These are phyloP conservation scores for Lepidocolaptes lacrymiger DNA, from an alignment of 2,797 vertebrate species.

Conservation along the genomic window DNA sequence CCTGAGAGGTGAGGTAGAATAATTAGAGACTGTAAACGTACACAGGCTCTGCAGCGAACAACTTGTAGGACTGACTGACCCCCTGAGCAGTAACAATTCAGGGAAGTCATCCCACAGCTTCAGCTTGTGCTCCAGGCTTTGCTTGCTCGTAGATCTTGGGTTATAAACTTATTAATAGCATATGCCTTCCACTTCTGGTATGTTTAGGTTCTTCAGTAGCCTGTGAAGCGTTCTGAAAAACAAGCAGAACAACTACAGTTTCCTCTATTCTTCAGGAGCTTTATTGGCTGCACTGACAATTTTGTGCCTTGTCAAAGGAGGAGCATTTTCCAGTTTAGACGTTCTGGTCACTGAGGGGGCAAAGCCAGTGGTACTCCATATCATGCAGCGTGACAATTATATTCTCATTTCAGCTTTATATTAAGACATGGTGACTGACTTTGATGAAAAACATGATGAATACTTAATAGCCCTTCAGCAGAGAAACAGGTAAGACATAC, in stretches of 20 bases:
- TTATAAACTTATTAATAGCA: background rate
- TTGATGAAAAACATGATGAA: conserved; percentile 91
- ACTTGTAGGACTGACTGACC: background rate
- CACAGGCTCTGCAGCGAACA: background rate
- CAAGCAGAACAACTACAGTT: background rate
- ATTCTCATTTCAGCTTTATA: conserved; percentile 68
- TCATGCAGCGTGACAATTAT: background rate
- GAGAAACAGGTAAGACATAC: conserved; percentile 90
- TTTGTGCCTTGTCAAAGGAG: background rate
- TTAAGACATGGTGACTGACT: conserved; percentile 82
- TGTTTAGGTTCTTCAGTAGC: background rate
- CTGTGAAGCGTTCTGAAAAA: background rate
- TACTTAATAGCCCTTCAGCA: conserved; percentile 94
- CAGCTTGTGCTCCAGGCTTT: background rate
- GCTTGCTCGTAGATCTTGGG: background rate
- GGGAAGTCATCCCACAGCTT: background rate
- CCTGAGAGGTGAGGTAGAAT: conserved; percentile 42
- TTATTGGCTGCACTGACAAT: background rate
- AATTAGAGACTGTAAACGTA: fast-evolving
- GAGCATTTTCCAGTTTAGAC: background rate
- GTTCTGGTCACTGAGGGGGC: background rate
- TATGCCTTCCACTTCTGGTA: background rate
- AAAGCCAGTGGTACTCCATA: background rate
- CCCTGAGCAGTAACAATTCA: background rate
- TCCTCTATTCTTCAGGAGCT: background rate